These are phyloP conservation scores for Tyto alba DNA, from an alignment of 2,113 vertebrate genomes.

Conservation along the genomic window DNA sequence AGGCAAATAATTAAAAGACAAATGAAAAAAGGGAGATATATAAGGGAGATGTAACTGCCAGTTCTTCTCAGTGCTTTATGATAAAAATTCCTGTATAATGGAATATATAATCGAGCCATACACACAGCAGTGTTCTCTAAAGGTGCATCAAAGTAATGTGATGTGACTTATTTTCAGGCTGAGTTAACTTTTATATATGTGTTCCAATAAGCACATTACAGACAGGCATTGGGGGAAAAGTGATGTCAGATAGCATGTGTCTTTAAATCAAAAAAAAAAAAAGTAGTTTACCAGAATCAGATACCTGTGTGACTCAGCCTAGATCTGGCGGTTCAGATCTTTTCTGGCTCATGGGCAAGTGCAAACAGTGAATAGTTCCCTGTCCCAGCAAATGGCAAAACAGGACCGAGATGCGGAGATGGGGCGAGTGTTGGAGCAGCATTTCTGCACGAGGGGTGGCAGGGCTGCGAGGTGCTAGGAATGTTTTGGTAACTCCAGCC, in stretches of 20 bases:
- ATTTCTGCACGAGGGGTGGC: background rate
- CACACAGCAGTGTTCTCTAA: background rate
- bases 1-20: background rate
- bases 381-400: background rate
- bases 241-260: background rate
- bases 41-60: background rate
- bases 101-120: background rate
- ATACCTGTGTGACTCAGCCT: background rate
- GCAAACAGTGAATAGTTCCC: background rate
- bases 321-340: background rate
- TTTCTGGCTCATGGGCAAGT: background rate
- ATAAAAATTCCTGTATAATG: background rate
- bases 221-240: background rate
- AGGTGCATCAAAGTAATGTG: background rate
- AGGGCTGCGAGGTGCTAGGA: background rate
- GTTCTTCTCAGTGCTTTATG: background rate
- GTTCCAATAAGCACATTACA: background rate
- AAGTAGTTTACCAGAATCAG: background rate
- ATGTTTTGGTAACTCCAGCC: background rate
- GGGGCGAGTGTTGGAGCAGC: background rate
- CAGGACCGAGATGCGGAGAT: background rate
- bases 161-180: background rate
- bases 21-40: background rate
- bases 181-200: background rate
- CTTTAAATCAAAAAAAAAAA: background rate